These are phyloP conservation scores for Orestias chungarensis DNA, from an alignment of 2,797 vertebrate genomes.

Conservation along the genomic window DNA sequence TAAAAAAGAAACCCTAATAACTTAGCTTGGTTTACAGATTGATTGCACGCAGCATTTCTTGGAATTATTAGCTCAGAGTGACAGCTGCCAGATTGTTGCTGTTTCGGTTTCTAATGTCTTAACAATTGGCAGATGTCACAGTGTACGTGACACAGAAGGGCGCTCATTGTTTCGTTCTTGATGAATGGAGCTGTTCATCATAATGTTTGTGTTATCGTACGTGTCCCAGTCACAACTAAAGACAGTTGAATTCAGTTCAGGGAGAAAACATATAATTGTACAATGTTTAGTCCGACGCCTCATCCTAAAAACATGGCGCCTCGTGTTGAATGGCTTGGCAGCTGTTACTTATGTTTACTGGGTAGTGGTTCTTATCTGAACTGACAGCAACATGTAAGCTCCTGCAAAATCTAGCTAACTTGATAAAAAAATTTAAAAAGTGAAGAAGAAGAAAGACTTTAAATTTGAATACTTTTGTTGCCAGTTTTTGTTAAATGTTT, in stretches of 20 bases:
- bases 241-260: background rate
- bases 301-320: background rate
- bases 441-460: too few species aligned
- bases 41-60: conserved; percentile 20
- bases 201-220: conserved; percentile 26
- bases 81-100: conserved; percentile 43
- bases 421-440: too few species aligned
- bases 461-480: too few species aligned
- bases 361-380: background rate
- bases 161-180: conserved; percentile 28
- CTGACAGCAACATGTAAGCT: background rate
- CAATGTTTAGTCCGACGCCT: background rate
- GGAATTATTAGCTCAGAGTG: conserved; percentile 27
- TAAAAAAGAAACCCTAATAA: conserved; percentile 13
- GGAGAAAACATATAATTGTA: conserved; percentile 6
- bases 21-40: conserved; percentile 20
- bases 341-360: background rate
- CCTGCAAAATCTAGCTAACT: background rate
- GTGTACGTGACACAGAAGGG: conserved; percentile 36
- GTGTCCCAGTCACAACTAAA: background rate
- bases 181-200: conserved; percentile 25
- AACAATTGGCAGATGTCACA: conserved; percentile 36
- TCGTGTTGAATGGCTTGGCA: conserved; percentile 1
- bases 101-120: conserved; percentile 43
- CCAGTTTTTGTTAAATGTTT: background rate